These are phyloP conservation scores for Myanophis thanlyinensis DNA, from an alignment of 2,113 vertebrate genomes.

Conservation along the genomic window DNA sequence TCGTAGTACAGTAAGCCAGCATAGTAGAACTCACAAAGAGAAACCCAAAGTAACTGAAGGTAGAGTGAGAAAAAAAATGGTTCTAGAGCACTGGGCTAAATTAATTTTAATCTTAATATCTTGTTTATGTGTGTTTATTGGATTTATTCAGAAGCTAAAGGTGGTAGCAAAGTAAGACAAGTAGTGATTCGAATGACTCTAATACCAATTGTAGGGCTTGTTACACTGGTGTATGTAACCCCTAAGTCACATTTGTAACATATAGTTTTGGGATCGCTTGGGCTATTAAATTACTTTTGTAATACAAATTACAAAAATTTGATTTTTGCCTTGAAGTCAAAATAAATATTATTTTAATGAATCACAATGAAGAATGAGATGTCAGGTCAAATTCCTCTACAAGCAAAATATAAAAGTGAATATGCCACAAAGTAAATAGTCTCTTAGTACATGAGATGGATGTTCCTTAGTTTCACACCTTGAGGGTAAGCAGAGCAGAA, in stretches of 20 bases:
- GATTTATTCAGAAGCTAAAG: not conserved
- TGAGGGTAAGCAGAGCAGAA: conserved; percentile 30
- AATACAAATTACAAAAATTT: too few relatives aligned
- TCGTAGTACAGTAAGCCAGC: not conserved
- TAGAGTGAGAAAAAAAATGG: not conserved
- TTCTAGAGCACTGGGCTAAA: not conserved
- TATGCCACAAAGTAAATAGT: conserved; percentile 16
- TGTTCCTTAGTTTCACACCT: conserved; percentile 25
- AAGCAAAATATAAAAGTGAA: conserved; percentile 39
- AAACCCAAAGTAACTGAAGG: not conserved
- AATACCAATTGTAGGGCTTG: not conserved
- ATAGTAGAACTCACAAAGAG: not conserved
- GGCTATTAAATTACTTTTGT: conserved; percentile 19
- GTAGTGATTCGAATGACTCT: not conserved
- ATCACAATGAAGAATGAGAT: conserved; percentile 24
- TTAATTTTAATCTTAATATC: not conserved
- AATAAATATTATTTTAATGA: conserved; percentile 52
- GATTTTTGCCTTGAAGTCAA: conserved; percentile 37
- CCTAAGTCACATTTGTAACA: too few relatives aligned
- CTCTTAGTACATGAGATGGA: conserved; percentile 29
- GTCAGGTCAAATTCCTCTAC: conserved; percentile 11
- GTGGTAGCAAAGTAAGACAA: not conserved
- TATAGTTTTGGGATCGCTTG: not conserved
- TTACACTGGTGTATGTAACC: not conserved
- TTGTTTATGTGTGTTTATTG: not conserved